These are phyloP conservation scores for Drosophila demipolita DNA, from an alignment of 2,888 invertebrate genomes.

Conservation along the genomic window DNA sequence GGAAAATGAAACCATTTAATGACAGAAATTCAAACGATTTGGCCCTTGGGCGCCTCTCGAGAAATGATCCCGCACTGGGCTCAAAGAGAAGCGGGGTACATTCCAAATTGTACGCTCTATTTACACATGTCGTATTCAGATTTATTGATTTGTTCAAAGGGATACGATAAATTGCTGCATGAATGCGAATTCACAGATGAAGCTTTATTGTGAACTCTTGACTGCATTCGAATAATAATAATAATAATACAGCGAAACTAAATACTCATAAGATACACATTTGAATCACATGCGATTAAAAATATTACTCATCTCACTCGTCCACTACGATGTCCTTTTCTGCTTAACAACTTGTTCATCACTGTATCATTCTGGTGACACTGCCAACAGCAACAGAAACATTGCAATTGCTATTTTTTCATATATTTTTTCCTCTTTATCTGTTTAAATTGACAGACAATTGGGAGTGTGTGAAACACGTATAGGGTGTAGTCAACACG, in stretches of 20 bases:
- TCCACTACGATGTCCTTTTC: not conserved
- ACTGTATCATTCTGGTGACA: slow-evolving; percentile 20
- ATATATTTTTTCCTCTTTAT: slow-evolving; percentile 23
- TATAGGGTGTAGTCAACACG: too few relatives aligned
- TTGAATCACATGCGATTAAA: slow-evolving; percentile 11
- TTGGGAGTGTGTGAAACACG: too few relatives aligned
- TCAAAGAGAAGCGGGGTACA: not conserved
- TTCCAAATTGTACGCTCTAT: slow-evolving; percentile 51
- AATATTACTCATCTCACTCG: not conserved
- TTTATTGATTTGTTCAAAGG: slow-evolving; percentile 75
- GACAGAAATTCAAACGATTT: slow-evolving; percentile 74
- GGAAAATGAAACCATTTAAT: slow-evolving; percentile 74
- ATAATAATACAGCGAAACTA: slow-evolving; percentile 1
- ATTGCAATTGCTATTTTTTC: slow-evolving; percentile 15
- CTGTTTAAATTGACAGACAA: not conserved
- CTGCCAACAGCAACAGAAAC: slow-evolving; percentile 23
- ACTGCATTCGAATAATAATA: slow-evolving; percentile 41
- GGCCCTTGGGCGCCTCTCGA: slow-evolving; percentile 44
- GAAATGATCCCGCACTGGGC: slow-evolving; percentile 17
- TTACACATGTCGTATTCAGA: slow-evolving; percentile 54
- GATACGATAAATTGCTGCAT: slow-evolving; percentile 60
- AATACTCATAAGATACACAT: not conserved
- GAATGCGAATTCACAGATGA: slow-evolving; percentile 24
- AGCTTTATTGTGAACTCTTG: slow-evolving; percentile 13
- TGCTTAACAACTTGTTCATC: not conserved